Evolutionary conservation across 2,797 vertebrate species (phyloP), one percentile per base, ranked within the genome.

Genomic region (Diplodus sargus): DNA sequence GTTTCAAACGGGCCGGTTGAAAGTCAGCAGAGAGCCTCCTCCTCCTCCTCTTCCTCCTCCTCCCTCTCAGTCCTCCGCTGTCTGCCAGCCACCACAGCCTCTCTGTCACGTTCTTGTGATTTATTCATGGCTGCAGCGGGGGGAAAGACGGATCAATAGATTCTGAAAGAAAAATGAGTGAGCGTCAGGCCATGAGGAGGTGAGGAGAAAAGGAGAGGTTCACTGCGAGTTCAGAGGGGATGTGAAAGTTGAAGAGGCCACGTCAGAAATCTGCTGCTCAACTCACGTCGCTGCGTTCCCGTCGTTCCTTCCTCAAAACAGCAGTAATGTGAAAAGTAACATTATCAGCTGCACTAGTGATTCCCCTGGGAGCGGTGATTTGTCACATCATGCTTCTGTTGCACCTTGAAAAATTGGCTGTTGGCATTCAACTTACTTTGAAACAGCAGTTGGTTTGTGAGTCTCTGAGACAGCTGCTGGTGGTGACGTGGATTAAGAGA

Each of bases 41-140:
- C 74, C 48, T 60, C n/a, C 49, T 25, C 79, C 57, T 62, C 70
- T n/a, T n/a, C n/a, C 48, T 62, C 74, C 48, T 60, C 34, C 11
- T n/a, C n/a, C 49, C 30, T 13, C 59, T 67, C 70, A 64, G 59
- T 72, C 70, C 68, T 74, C 64, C 66, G 68, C 64, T 5, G 15
- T 70, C 84, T 69, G 42, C 72, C 68, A 48, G 79, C 73, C 48
- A 22, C 70, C 39, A 82, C 82, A 82, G 75, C 69, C 85, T 73
- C 78, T 93, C 90, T 82, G 88, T 92, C 90, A 90, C 80, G 78
- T 89, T 82, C 82, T 74, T 76, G 82, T 93, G 91, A 93, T 93
- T 93, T 93, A 93, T 93, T 91, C 90, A 88, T 85, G 80, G 88
- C 88, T 80, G 85, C 81, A 81, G 75, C 76, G n/a, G 77, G 34